A percentile compares a stretch with the other conserved stretches of the same genome.
These are phyloP conservation scores for Acanthosepion lycidas DNA, from an alignment of 2,888 invertebrate genomes.

Conservation along the genomic window DNA sequence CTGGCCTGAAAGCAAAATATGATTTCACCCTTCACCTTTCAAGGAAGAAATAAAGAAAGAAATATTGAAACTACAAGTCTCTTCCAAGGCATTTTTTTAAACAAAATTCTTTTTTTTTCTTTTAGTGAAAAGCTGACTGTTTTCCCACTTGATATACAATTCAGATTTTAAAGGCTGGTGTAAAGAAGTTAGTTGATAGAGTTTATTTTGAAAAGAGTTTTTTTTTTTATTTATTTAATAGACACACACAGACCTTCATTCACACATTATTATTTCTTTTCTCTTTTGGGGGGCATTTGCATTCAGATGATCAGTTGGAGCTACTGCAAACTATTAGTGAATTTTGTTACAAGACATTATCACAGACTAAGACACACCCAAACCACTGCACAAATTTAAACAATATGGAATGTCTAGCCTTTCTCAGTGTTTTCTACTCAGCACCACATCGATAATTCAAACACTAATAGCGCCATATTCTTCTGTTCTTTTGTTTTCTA, in stretches of 20 bases:
- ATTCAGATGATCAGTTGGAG: not conserved
- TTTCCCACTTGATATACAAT: not conserved
- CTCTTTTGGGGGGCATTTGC: not conserved
- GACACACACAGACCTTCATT: not conserved
- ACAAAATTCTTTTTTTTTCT: too few relatives aligned
- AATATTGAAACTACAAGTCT: too few relatives aligned
- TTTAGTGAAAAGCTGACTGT: too few relatives aligned
- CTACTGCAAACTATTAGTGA: not conserved
- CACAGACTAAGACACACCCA: not conserved
- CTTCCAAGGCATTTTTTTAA: too few relatives aligned
- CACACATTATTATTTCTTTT: not conserved
- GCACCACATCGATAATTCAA: not conserved
- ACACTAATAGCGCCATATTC: not conserved
- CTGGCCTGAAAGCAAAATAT: too few relatives aligned
- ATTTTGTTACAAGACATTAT: not conserved
- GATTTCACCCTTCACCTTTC: too few relatives aligned
- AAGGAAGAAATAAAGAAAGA: too few relatives aligned
- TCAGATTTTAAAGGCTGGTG: not conserved
- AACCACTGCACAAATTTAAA: constrained; percentile 33
- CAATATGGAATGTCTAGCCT: constrained; percentile 33
- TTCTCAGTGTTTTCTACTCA: not conserved
- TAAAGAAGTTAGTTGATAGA: constrained; percentile 2
- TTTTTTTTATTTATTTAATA: not conserved
- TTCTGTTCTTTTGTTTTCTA: not conserved
- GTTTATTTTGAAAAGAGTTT: not conserved